Evolutionary conservation across 2,797 vertebrate species (phyloP).

Genomic region (Phrynocephalus forsythii): DNA sequence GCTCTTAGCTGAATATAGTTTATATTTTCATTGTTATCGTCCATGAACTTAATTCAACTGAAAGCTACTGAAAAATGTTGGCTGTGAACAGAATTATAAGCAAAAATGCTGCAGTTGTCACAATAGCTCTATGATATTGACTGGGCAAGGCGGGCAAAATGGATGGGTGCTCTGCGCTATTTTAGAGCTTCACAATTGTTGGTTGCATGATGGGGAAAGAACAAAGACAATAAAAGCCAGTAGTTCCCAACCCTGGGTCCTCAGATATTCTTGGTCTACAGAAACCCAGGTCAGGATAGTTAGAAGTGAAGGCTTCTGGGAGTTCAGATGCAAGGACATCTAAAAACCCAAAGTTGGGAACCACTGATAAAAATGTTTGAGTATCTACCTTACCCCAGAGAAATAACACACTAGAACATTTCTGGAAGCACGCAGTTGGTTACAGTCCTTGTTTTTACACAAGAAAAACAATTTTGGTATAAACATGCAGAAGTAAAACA

Average conservation of each 20-base stretch:
- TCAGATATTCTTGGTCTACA: too few relatives aligned
- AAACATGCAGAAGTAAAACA: slow-evolving; percentile 11
- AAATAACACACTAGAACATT: slow-evolving; percentile 11
- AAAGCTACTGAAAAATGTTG: background rate
- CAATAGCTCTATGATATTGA: background rate
- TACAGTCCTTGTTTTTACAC: background rate
- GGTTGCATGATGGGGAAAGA: background rate
- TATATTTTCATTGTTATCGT: background rate
- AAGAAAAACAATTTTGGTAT: background rate
- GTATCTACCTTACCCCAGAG: background rate
- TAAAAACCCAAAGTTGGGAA: too few relatives aligned
- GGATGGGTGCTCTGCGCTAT: background rate
- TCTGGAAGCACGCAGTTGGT: slow-evolving; percentile 38
- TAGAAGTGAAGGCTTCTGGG: too few relatives aligned
- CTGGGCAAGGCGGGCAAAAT: background rate
- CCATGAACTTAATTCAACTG: background rate
- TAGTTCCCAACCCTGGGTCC: background rate
- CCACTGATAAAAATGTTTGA: background rate
- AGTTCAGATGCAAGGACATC: too few relatives aligned
- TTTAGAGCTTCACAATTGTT: background rate
- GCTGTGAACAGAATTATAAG: background rate
- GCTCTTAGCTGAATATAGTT: background rate
- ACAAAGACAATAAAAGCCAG: background rate
- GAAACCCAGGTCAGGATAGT: too few relatives aligned
- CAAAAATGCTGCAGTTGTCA: background rate